Conservation (phyloP, 92 coral and sea anemone species). For the Epizoanthus ramosus region DNA sequence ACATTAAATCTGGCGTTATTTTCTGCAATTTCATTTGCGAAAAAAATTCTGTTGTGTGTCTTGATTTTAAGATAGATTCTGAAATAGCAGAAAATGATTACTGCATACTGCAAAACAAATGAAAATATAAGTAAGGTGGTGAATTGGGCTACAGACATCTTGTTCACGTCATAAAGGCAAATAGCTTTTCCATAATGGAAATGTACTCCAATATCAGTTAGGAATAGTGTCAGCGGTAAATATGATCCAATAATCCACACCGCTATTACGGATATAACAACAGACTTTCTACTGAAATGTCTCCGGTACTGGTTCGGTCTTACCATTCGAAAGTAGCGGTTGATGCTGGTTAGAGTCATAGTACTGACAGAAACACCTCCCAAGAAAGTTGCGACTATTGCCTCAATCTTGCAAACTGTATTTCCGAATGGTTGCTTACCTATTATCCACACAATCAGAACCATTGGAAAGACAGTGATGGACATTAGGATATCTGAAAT, state of each 20-base stretch:
- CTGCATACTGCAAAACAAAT: background rate
- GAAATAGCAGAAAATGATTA: background rate
- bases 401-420: conserved; percentile 8
- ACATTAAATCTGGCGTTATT: background rate
- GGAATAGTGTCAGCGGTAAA: conserved; percentile 8
- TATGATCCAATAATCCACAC: conserved; percentile 11
- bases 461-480: conserved; percentile 9
- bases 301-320: conserved; percentile 5
- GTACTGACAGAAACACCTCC: conserved; percentile 11
- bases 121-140: background rate
- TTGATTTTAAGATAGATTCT: conserved; percentile 1
- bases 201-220: conserved; percentile 13
- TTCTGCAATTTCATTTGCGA: background rate
- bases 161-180: conserved; percentile 7
- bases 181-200: conserved; percentile 12
- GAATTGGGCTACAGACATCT: conserved; percentile 4
- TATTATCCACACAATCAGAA: background rate
- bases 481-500: conserved; percentile 22
- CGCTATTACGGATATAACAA: background rate
- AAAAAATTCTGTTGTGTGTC: conserved; percentile 15
- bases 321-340: conserved; percentile 20
- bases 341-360: conserved; percentile 11
- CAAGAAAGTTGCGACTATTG: conserved; percentile 19
- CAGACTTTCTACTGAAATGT: background rate
- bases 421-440: conserved; percentile 1